Conservation (phyloP, 2,888 invertebrate species). For the Xestia c-nigrum region DNA sequence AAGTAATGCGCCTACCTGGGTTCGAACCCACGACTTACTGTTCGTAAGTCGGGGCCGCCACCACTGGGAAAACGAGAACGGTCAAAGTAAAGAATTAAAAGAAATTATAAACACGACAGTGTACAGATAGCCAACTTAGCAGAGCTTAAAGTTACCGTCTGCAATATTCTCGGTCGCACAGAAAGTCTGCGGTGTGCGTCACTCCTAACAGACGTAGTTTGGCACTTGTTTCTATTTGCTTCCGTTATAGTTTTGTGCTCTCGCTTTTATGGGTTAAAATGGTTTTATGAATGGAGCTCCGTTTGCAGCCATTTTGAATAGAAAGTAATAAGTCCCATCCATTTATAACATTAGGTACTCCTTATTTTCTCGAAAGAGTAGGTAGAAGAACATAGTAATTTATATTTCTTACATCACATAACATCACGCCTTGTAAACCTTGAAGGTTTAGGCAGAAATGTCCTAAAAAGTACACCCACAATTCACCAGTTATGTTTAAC, state of each 20-base stretch:
- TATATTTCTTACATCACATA: not conserved
- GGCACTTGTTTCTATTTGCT: constrained; percentile 25
- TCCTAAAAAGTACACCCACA: not conserved
- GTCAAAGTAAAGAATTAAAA: not conserved
- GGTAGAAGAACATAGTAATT: not conserved
- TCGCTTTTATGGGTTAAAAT: constrained; percentile 6
- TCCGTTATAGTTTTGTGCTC: not conserved
- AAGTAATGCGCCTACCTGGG: too few species aligned
- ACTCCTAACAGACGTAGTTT: not conserved
- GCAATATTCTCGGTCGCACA: not conserved
- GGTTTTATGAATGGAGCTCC: constrained; percentile 8
- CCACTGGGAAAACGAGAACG: too few species aligned
- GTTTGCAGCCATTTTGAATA: not conserved
- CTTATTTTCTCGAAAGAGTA: not conserved
- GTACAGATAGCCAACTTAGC: not conserved
- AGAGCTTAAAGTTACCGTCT: not conserved
- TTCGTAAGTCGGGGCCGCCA: too few species aligned
- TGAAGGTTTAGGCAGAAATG: not conserved
- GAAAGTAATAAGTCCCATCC: constrained; percentile 1
- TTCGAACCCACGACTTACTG: too few species aligned
- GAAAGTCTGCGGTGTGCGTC: constrained; percentile 5
- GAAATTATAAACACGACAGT: not conserved
- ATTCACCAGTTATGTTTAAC: not conserved
- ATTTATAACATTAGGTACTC: not conserved
- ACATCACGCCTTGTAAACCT: not conserved